A percentile compares a stretch with the other conserved stretches of the same genome.
Conservation (phyloP, 1,140 invertebrate species). For the Saxidomus purpurata region DNA sequence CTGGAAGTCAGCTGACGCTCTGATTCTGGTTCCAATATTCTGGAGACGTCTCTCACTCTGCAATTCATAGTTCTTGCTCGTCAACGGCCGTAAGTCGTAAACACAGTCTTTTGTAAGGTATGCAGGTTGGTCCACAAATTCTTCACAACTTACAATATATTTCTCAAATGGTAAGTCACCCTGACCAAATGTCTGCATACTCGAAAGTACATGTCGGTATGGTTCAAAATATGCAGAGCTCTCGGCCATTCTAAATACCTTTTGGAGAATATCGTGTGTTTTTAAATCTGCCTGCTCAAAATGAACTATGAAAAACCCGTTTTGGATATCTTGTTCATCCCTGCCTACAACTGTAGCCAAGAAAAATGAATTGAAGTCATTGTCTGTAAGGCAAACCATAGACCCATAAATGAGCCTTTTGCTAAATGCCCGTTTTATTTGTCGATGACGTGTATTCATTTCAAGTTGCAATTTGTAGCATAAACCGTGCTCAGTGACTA, state of each 20-base stretch:
- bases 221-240: constrained; percentile 87
- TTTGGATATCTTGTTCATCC: constrained; percentile 82
- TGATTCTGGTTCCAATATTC: not conserved
- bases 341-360: constrained; percentile 90
- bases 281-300: constrained; percentile 72
- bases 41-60: not conserved
- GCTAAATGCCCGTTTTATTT: constrained; percentile 82
- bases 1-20: not conserved
- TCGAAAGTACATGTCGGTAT: constrained; percentile 86
- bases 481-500: constrained; percentile 69
- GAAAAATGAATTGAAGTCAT: constrained; percentile 90
- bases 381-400: constrained; percentile 90
- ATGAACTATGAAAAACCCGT: constrained; percentile 82
- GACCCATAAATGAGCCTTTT: constrained; percentile 91
- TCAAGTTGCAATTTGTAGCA: constrained; percentile 77
- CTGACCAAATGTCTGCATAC: constrained; percentile 81
- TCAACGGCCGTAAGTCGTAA: constrained; percentile 42
- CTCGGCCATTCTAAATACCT: constrained; percentile 85
- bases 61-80: constrained; percentile 21
- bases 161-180: constrained; percentile 83
- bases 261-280: constrained; percentile 38
- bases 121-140: constrained; percentile 66
- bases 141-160: constrained; percentile 77
- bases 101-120: constrained; percentile 68
- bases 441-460: constrained; percentile 64